Conservation (phyloP, 2,113 vertebrate genomes). For the Protobothrops mucrosquamatus region DNA sequence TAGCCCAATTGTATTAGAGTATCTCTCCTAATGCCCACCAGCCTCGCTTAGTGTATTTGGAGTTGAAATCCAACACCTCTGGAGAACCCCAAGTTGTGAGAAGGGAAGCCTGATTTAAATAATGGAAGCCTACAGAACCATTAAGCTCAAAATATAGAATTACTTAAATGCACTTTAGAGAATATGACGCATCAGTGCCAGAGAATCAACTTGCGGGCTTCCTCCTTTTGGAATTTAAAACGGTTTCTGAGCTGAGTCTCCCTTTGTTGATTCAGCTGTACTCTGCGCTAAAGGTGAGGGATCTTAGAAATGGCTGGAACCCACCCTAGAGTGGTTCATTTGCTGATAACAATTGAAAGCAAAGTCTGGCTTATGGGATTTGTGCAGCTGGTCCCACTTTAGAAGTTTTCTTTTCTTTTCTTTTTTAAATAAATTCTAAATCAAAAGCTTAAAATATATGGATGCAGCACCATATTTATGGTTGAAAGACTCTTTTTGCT, state of each 20-base stretch:
- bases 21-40: neutral
- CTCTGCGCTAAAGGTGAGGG: neutral
- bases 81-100: neutral
- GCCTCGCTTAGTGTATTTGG: neutral
- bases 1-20: neutral
- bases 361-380: constrained; percentile 4
- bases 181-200: neutral
- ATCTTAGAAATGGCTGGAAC: constrained; percentile 1
- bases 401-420: neutral
- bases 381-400: neutral
- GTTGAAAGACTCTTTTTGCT: constrained; percentile 6
- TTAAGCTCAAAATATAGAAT: neutral
- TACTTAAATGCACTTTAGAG: constrained; percentile 2
- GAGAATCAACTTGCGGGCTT: constrained; percentile 41
- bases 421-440: neutral
- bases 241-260: constrained; percentile 29
- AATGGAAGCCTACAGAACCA: neutral
- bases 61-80: neutral
- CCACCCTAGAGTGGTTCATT: constrained; percentile 7
- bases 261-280: constrained; percentile 60
- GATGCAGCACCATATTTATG: accelerated
- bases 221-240: neutral
- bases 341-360: constrained; percentile 48
- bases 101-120: neutral
- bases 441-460: constrained; percentile 13